phyloP scores from a whole-genome alignment of 2,113 vertebrate species.

The Melierax canorus region DNA sequence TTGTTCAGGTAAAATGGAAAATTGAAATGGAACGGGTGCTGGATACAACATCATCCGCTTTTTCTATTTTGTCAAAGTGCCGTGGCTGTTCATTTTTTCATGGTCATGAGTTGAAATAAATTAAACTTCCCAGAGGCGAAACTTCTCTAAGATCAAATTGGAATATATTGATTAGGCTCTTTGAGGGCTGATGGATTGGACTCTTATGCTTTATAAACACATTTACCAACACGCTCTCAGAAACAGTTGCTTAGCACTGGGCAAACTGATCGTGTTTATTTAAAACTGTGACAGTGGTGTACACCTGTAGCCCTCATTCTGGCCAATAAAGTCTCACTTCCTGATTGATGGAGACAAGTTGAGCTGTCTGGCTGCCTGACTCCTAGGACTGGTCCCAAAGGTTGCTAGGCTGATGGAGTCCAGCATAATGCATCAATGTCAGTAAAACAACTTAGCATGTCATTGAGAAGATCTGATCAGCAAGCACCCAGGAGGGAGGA shows the following conservation, averaged over 20 bases:
- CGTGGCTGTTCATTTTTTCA: constrained; percentile 70
- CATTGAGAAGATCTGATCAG: constrained; percentile 48
- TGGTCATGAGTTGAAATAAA: constrained; percentile 77
- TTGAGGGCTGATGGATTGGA: constrained; percentile 77
- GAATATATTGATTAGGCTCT: constrained; percentile 81
- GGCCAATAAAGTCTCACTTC: constrained; percentile 49
- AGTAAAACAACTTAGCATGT: constrained; percentile 54
- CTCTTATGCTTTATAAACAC: constrained; percentile 76
- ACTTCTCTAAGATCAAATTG: constrained; percentile 75
- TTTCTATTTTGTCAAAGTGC: constrained; percentile 70
- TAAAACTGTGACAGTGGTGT: constrained; percentile 55
- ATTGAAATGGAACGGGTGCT: constrained; percentile 66
- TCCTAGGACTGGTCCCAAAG: constrained; percentile 62
- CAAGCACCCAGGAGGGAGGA: constrained; percentile 10
- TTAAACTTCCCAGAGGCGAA: constrained; percentile 77
- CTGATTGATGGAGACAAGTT: constrained; percentile 67
- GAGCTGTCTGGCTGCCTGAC: constrained; percentile 54
- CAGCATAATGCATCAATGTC: constrained; percentile 62
- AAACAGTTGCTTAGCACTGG: constrained; percentile 70
- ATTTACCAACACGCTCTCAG: constrained; percentile 72
- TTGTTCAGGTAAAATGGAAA: constrained; percentile 74
- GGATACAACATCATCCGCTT: constrained; percentile 53
- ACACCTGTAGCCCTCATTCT: constrained; percentile 47
- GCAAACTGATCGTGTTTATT: constrained; percentile 72
- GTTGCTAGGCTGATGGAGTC: constrained; percentile 41